Evolutionary conservation across 2,113 vertebrate species (phyloP).

Genomic region (Erythrocebus patas): DNA sequence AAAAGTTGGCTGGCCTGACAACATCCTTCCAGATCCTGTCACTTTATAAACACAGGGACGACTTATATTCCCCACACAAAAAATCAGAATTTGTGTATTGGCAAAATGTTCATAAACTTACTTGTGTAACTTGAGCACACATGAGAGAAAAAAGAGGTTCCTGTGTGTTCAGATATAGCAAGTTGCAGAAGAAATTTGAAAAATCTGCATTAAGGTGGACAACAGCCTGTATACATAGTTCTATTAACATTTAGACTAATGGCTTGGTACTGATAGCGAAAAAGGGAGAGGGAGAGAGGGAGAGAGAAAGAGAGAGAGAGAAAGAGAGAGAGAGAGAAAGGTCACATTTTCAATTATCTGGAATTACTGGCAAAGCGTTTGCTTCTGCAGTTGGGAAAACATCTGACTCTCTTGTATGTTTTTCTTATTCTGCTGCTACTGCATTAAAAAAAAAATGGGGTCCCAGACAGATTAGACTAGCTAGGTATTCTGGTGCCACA

Average conservation of each 20-base stretch:
- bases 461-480: background rate
- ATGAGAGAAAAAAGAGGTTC: background rate
- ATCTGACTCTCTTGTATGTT: constrained; percentile 6
- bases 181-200: background rate
- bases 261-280: background rate
- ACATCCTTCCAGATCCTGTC: background rate
- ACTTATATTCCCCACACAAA: background rate
- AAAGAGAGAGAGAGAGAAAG: background rate
- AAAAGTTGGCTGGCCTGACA: background rate
- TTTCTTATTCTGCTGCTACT: constrained; percentile 25
- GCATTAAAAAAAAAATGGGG: background rate
- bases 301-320: background rate
- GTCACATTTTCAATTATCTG: background rate
- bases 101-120: background rate
- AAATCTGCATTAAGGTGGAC: background rate
- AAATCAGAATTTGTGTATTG: background rate
- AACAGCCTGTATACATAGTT: background rate
- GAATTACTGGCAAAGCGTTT: constrained; percentile 29
- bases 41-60: background rate
- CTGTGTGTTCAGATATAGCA: background rate
- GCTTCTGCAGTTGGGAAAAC: background rate
- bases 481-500: background rate
- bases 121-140: background rate
- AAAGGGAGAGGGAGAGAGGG: no score
- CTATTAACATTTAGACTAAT: background rate